A percentile compares a stretch with the other conserved stretches of the same genome.
Conservation (phyloP, 2,113 vertebrate genomes). For the Leucosticte australis region DNA sequence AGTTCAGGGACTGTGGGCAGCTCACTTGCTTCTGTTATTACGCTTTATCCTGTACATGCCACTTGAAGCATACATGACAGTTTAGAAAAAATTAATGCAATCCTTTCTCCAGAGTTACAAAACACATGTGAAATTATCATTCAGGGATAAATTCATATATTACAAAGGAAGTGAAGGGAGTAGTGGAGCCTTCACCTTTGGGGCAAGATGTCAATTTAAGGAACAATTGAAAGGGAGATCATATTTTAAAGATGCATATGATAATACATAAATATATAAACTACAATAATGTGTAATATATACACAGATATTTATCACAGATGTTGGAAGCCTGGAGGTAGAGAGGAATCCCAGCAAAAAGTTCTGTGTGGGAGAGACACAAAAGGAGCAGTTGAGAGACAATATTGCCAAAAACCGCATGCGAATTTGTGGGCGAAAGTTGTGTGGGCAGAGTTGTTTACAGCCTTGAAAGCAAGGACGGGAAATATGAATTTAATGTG, state of each 20-base stretch:
- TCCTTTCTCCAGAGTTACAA: neutral
- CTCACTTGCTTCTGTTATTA: neutral
- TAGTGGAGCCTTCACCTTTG: rapidly evolving
- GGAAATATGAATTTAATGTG: neutral
- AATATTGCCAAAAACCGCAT: neutral
- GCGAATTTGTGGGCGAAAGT: neutral
- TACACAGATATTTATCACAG: neutral
- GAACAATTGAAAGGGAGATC: neutral
- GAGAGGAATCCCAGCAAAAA: neutral
- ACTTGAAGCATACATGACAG: neutral
- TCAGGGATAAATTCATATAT: neutral
- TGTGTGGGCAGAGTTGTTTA: constrained; percentile 16
- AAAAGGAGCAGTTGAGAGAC: constrained; percentile 23
- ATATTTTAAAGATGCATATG: neutral
- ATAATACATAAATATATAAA: neutral
- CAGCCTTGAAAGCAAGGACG: neutral
- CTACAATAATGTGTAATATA: neutral
- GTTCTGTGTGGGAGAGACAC: neutral
- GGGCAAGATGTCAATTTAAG: neutral
- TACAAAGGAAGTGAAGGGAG: neutral
- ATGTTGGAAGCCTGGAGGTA: neutral
- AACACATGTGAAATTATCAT: neutral
- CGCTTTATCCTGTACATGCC: neutral
- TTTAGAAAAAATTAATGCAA: neutral
- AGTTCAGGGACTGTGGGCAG: neutral